phyloP scores from a whole-genome alignment of 2,797 vertebrate species.

The Bovichtus diacanthus region DNA sequence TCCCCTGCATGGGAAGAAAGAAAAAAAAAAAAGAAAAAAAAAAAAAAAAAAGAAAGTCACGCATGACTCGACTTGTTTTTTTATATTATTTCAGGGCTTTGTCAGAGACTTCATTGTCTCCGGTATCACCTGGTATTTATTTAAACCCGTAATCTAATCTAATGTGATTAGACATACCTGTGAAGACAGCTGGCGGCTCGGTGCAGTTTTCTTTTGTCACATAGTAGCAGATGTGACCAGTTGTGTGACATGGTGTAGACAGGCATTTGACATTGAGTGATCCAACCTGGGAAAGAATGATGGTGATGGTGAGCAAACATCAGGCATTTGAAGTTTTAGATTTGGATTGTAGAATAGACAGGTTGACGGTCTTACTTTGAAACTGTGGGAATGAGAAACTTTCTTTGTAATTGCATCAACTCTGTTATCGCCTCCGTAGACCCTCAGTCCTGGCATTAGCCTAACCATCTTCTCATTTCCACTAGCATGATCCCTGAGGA shows the following conservation, averaged over 20 bases:
- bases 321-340: neutral
- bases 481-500: conserved; percentile 94
- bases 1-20: conserved; percentile 90
- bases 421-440: conserved; percentile 93
- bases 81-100: neutral
- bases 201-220: conserved; percentile 92
- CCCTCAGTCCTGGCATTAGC: conserved; percentile 89
- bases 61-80: neutral
- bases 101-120: neutral
- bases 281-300: conserved; percentile 86
- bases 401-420: conserved; percentile 93
- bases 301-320: conserved; percentile 17
- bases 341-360: neutral
- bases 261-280: conserved; percentile 95
- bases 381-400: conserved; percentile 89
- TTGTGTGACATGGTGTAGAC: conserved; percentile 96
- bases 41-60: neutral
- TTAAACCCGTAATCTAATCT: neutral
- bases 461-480: conserved; percentile 96
- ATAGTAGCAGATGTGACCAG: conserved; percentile 97
- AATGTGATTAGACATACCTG: conserved; percentile 74
- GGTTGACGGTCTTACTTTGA: conserved; percentile 87
- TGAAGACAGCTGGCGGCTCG: conserved; percentile 94
- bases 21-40: too few species aligned
- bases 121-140: neutral